A percentile compares a stretch with the other conserved stretches of the same genome.
Conservation (phyloP, 2,113 vertebrate genomes). For the Butastur rufipennis region DNA sequence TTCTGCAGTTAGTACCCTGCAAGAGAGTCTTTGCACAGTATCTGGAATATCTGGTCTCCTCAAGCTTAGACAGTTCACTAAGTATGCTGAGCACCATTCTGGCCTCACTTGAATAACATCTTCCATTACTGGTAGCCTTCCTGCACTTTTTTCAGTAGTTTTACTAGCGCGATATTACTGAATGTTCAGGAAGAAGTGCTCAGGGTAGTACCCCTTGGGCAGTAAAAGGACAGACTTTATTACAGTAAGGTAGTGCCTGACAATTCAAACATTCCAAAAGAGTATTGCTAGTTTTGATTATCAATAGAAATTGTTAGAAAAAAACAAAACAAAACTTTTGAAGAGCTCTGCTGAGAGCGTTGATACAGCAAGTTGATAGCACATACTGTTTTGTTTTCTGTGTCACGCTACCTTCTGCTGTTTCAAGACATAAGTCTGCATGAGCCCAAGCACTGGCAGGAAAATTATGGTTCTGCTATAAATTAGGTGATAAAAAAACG, state of each 20-base stretch:
- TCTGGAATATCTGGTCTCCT: neutral
- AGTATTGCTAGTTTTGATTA: neutral
- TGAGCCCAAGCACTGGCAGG: neutral
- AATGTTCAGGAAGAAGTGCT: neutral
- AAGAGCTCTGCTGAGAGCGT: neutral
- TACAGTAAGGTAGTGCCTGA: neutral
- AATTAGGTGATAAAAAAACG: neutral
- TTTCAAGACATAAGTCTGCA: neutral
- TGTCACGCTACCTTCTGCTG: neutral
- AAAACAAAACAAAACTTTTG: neutral
- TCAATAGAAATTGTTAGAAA: neutral
- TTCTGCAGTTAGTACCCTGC: neutral
- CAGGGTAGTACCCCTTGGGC: neutral
- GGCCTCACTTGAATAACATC: neutral
- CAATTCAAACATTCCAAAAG: neutral
- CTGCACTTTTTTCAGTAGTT: neutral
- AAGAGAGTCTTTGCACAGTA: neutral
- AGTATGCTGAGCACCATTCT: neutral
- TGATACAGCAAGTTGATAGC: neutral
- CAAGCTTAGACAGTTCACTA: neutral
- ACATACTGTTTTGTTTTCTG: neutral
- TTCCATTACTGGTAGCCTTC: neutral
- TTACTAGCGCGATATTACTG: neutral
- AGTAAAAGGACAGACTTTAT: neutral
- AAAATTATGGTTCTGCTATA: neutral